phyloP scores from a whole-genome alignment of 2,888 invertebrate species.

The Philereme vetulata region DNA sequence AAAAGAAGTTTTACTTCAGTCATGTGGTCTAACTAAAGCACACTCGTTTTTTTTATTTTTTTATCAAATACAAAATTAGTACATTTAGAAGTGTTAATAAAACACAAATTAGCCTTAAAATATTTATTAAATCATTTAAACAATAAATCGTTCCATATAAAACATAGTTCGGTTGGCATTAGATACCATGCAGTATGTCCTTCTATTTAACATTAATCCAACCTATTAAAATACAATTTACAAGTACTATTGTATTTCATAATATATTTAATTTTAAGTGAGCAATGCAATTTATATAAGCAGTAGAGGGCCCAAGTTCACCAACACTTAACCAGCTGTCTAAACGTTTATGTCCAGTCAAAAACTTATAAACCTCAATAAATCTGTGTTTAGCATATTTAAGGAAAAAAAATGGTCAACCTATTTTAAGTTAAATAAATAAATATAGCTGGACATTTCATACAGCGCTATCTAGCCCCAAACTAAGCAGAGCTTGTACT shows the following conservation, averaged over 20 bases:
- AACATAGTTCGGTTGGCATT: conserved; percentile 39
- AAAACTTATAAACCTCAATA: too few species aligned
- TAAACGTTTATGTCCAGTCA: too few species aligned
- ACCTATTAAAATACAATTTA: not conserved
- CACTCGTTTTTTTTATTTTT: too few species aligned
- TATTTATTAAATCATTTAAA: conserved; percentile 62
- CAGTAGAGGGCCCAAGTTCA: not conserved
- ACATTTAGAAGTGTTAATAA: conserved; percentile 30
- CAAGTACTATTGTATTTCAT: not conserved
- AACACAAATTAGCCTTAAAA: conserved; percentile 57
- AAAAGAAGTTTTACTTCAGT: too few species aligned
- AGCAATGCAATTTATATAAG: conserved; percentile 3
- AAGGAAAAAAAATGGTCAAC: too few species aligned
- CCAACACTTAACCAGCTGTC: not conserved
- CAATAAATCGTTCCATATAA: conserved; percentile 51
- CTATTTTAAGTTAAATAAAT: too few species aligned
- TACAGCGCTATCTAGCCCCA: too few species aligned
- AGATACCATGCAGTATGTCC: conserved; percentile 39
- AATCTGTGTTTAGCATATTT: too few species aligned
- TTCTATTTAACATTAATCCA: conserved; percentile 13
- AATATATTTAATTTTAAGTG: not conserved
- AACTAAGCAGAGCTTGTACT: too few species aligned
- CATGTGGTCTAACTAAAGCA: too few species aligned
- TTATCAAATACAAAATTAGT: not conserved
- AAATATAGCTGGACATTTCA: too few species aligned